Evolutionary conservation across 2,797 vertebrate species (phyloP).

Genomic region (Etheostoma nigrum): DNA sequence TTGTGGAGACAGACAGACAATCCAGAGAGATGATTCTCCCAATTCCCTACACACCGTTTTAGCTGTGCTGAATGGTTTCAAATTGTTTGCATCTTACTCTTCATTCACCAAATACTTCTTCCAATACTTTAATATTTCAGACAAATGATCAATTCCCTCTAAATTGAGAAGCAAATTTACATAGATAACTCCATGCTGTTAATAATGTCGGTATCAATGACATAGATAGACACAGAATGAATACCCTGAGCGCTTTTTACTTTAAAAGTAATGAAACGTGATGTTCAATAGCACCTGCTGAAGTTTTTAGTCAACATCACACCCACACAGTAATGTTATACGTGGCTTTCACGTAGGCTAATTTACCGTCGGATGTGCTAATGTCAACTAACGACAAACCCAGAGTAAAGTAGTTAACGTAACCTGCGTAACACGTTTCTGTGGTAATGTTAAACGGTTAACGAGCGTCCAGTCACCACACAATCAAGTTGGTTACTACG

Average conservation of each 20-base stretch:
- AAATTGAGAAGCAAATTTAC: neutral
- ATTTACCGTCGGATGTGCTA: neutral
- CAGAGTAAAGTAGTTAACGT: too few species aligned
- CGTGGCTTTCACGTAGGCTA: neutral
- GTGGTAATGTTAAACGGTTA: neutral
- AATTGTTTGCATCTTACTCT: neutral
- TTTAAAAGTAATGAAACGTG: too few species aligned
- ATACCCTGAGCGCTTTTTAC: too few species aligned
- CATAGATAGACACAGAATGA: too few species aligned
- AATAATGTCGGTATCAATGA: neutral
- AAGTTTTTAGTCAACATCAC: neutral
- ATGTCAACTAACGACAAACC: too few species aligned
- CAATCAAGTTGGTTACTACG: neutral
- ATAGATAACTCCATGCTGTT: neutral
- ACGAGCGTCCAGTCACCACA: neutral
- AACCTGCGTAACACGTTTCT: too few species aligned
- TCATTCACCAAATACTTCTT: neutral
- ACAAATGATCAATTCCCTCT: neutral
- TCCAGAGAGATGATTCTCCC: neutral
- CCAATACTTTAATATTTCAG: neutral
- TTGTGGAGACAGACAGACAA: neutral
- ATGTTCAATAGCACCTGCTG: neutral
- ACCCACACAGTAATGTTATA: neutral
- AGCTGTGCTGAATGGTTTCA: neutral
- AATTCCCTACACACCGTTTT: neutral